These are phyloP conservation scores for Xylocampa areola DNA, from an alignment of 2,888 invertebrate genomes.

Conservation along the genomic window DNA sequence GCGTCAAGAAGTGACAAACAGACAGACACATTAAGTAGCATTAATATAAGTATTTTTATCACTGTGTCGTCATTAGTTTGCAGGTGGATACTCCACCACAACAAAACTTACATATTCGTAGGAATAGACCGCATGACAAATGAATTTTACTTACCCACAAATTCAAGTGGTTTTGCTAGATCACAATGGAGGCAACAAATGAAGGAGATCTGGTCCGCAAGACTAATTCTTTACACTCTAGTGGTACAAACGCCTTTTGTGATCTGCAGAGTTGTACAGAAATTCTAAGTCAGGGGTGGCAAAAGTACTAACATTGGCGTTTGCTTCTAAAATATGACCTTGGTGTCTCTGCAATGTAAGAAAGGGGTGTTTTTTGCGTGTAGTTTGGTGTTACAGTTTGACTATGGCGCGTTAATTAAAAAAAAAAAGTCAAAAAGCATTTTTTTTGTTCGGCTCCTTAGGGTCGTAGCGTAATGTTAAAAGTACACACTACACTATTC, in stretches of 20 bases:
- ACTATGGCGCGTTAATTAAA: too few species aligned
- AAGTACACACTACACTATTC: too few species aligned
- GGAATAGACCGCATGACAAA: conserved; percentile 7
- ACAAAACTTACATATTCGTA: conserved; percentile 6
- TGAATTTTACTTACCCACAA: conserved; percentile 23
- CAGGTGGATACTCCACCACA: conserved; percentile 16
- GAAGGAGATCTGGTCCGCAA: conserved; percentile 38
- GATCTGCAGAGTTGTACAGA: conserved; percentile 10
- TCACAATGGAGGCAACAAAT: conserved; percentile 46
- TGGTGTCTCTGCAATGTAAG: too few species aligned
- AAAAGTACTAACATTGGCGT: not conserved
- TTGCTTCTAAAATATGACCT: too few species aligned
- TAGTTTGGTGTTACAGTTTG: too few species aligned
- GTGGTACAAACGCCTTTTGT: conserved; percentile 39
- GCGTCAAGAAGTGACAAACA: too few species aligned
- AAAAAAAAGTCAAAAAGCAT: too few species aligned
- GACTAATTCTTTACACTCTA: conserved; percentile 44
- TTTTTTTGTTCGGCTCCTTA: too few species aligned
- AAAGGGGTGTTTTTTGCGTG: too few species aligned
- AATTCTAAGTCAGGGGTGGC: conserved; percentile 22
- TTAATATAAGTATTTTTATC: too few species aligned
- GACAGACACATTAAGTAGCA: too few species aligned
- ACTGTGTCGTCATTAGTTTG: conserved; percentile 12
- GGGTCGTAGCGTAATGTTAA: too few species aligned
- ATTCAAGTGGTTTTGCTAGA: conserved; percentile 15